Evolutionary conservation across 2,888 invertebrate genomes (phyloP), one percentile per base, ranked within the genome.

Genomic region (Caenorhabditis sp.): DNA sequence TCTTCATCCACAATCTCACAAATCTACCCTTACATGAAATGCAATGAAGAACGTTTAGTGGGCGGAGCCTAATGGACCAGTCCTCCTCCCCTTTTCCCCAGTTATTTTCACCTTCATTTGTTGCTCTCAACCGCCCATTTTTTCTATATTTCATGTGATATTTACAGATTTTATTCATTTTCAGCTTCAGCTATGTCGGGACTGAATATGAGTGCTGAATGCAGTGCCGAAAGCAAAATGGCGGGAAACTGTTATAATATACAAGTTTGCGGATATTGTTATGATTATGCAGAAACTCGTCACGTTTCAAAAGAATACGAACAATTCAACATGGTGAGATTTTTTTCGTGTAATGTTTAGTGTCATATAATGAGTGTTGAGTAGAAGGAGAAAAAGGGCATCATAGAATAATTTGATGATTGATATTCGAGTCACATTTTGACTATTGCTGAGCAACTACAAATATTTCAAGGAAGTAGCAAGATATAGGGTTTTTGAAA

Each of bases 211-310:
- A 73, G 65, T 21, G 7, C 65, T 25, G 75, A 70, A 23, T 79
- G 79, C 52, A 67, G 62, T 43, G 63, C 57, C 27, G 75, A 62
- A 54, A 74, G 67, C 3, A 65, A 73, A 57, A 59, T 66, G n/a
- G 59, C 70, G 23, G 80, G 80, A 3, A 65, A 65, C 2, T 84
- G 84, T 61, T 77, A 76, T 38, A 82, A 80, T 21, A 59, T 83
- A 60, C 77, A 82, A 4, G 71, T 84, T 4, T 84, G 84, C 61
- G 84, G 84, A n/a, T 83, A 65, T 57, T 84, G 84, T 67, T 84
- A 84, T 59, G 82, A 83, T 64, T 80, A 74, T 43, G 84, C 76
- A 5, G 80, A 82, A 36, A 79, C 72, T 20, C 63, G 75, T 23
- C 68, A 71, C 23, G 73, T 77, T 17, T 73, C 76, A 10, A 76